Evolutionary conservation across 1,140 invertebrate species (phyloP), one percentile per base, ranked within the genome.

Genomic region (Mercenaria mercenaria): DNA sequence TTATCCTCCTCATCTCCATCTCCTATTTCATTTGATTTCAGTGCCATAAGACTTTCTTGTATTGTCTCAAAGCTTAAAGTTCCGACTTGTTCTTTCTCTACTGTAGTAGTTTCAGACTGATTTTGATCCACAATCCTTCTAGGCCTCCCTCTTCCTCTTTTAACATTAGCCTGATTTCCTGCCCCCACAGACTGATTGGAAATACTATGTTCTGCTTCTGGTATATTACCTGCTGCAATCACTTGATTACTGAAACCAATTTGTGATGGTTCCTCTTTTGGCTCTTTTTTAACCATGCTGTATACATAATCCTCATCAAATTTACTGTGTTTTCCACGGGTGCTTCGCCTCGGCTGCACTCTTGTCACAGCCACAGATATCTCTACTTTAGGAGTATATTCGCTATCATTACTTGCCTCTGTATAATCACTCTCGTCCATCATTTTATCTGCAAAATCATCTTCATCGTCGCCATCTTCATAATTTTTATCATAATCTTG

Each of bases 261-360:
- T 10, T 56, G 41, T 29, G 20, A 8, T 6, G 23, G 6, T 29
- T 77, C n/a, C n/a, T 50, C 37, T 18, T 34, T 39, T 11, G 13
- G n/a, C 79, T 90, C 83, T 47, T 90, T 72, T 0, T 43, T 85
- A 2, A 23, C 29, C 18, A 13, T 39, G 56, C 4, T 29, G 34
- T 72, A 76, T 0, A 88, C 77, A 81, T 69, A 88, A 32, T 88
- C 72, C 1, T 74, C 47, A 64, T 81, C 79, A 80, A 77, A 81
- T 32, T 91, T 88, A 74, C 81, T 84, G 41, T 79, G 59, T 26
- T 77, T 91, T 3, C 92, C 91, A 81, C 91, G 91, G 20, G 90
- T 74, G 37, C 89, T 90, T 43, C 93, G 47, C n/a, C 90, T 87
- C n/a, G 92, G 92, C 64, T 92, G 87, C 23, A 93, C 87, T 34